Percentiles rank a stretch among this genome's conserved stretches.
These are phyloP conservation scores for Lutjanus erythropterus DNA, from an alignment of 2,113 vertebrate species.

Conservation along the genomic window DNA sequence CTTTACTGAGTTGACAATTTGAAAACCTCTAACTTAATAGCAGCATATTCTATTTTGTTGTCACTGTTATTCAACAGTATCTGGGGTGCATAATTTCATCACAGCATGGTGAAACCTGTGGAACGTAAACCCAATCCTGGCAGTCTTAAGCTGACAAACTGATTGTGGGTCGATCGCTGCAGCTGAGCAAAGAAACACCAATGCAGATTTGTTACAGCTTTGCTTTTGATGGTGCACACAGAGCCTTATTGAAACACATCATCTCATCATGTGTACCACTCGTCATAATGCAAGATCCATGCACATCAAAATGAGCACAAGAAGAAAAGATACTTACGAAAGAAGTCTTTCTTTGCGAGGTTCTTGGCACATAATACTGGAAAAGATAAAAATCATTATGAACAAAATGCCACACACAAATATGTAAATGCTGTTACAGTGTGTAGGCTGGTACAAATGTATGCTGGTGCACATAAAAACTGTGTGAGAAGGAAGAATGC, in stretches of 20 bases:
- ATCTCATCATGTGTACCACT: background rate
- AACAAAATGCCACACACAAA: slow-evolving; percentile 49
- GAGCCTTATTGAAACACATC: slow-evolving; percentile 1
- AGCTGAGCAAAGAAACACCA: slow-evolving; percentile 5
- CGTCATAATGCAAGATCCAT: background rate
- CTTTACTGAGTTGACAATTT: background rate
- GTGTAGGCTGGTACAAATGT: slow-evolving; percentile 56
- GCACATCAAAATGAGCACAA: slow-evolving; percentile 16
- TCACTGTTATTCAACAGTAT: background rate
- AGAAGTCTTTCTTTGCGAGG: slow-evolving; percentile 99
- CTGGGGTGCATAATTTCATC: background rate
- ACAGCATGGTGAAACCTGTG: background rate
- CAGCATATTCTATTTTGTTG: background rate
- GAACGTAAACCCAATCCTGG: background rate
- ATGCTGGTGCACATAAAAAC: slow-evolving; percentile 20
- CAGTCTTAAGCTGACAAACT: background rate
- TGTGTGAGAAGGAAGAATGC: slow-evolving; percentile 45
- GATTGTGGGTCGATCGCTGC: background rate
- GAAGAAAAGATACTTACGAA: slow-evolving; percentile 91
- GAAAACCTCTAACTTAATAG: background rate
- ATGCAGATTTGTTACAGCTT: background rate
- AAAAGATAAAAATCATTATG: slow-evolving; percentile 75
- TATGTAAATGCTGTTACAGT: slow-evolving; percentile 43
- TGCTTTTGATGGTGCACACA: slow-evolving; percentile 2
- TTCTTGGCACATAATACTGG: slow-evolving; percentile 99